Percentiles rank a stretch among this genome's conserved stretches.
Evolutionary conservation across 2,888 invertebrate species (phyloP).

Genomic region (Agrochola lychnidis): DNA sequence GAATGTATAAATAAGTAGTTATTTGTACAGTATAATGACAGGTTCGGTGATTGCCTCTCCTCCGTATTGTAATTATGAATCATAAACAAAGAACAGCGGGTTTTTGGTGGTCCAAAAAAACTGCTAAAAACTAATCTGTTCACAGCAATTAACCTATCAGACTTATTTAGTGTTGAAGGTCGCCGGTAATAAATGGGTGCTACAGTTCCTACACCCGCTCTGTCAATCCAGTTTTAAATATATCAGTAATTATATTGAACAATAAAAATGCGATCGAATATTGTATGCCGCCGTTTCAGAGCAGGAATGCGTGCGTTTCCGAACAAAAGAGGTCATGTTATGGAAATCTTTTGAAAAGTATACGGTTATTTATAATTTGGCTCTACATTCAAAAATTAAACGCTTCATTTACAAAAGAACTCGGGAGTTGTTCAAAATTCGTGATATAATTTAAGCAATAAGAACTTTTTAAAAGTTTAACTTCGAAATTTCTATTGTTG

Average conservation of each 20-base stretch:
- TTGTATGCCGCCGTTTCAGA: slow-evolving; percentile 66
- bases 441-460: slow-evolving; percentile 52
- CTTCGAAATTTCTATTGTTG: slow-evolving; percentile 34
- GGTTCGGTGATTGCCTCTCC: slow-evolving; percentile 87
- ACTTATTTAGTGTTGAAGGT: slow-evolving; percentile 87
- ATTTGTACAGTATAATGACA: slow-evolving; percentile 89
- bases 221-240: slow-evolving; percentile 74
- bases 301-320: slow-evolving; percentile 73
- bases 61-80: slow-evolving; percentile 88
- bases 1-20: slow-evolving; percentile 86
- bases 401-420: slow-evolving; percentile 76
- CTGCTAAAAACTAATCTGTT: slow-evolving; percentile 88
- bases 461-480: slow-evolving; percentile 37
- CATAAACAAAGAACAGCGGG: slow-evolving; percentile 86
- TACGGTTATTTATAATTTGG: slow-evolving; percentile 76
- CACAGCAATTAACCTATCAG: slow-evolving; percentile 89
- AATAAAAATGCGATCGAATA: slow-evolving; percentile 69
- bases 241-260: slow-evolving; percentile 64
- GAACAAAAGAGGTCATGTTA: slow-evolving; percentile 82
- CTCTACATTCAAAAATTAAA: slow-evolving; percentile 66
- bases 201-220: slow-evolving; percentile 75
- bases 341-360: slow-evolving; percentile 78
- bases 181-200: slow-evolving; percentile 80
- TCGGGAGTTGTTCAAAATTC: slow-evolving; percentile 64
- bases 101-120: slow-evolving; percentile 80